Percentiles rank a stretch among this genome's conserved stretches.
phyloP scores from a whole-genome alignment of 2,888 invertebrate genomes.

The Malacosoma neustria region DNA sequence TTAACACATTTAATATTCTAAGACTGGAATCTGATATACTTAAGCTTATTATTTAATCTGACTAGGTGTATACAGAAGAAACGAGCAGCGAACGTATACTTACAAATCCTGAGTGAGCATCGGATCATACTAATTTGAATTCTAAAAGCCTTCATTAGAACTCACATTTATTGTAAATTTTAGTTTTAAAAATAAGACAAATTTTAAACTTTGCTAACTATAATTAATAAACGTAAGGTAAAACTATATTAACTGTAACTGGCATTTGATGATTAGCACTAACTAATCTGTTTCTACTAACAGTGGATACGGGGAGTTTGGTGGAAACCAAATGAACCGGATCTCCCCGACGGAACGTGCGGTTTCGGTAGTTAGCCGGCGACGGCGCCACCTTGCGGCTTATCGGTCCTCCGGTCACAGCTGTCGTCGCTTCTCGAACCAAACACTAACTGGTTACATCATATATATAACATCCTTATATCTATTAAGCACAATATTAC shows the following conservation, averaged over 20 bases:
- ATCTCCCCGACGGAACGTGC: constrained; percentile 21
- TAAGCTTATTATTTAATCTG: too few species aligned
- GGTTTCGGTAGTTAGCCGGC: constrained; percentile 36
- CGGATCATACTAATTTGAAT: too few species aligned
- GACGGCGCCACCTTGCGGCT: constrained; percentile 49
- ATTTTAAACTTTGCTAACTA: too few species aligned
- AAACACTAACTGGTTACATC: constrained; percentile 2
- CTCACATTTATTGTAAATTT: too few species aligned
- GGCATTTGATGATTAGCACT: constrained; percentile 28
- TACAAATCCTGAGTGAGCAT: too few species aligned
- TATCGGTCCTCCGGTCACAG: constrained; percentile 46
- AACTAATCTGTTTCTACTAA: constrained; percentile 34
- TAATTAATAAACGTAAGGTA: too few species aligned
- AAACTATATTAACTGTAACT: constrained; percentile 17
- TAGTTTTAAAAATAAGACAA: too few species aligned
- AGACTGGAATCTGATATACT: too few species aligned
- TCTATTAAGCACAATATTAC: neutral
- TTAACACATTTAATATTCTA: too few species aligned
- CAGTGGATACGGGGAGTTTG: constrained; percentile 21
- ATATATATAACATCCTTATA: neutral
- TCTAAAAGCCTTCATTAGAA: too few species aligned
- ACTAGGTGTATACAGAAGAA: too few species aligned
- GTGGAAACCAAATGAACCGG: constrained; percentile 31
- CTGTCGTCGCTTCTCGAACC: constrained; percentile 22
- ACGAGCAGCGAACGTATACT: too few species aligned